Evolutionary conservation across 1,140 invertebrate species (phyloP).

Genomic region (Mactra quadrangularis): DNA sequence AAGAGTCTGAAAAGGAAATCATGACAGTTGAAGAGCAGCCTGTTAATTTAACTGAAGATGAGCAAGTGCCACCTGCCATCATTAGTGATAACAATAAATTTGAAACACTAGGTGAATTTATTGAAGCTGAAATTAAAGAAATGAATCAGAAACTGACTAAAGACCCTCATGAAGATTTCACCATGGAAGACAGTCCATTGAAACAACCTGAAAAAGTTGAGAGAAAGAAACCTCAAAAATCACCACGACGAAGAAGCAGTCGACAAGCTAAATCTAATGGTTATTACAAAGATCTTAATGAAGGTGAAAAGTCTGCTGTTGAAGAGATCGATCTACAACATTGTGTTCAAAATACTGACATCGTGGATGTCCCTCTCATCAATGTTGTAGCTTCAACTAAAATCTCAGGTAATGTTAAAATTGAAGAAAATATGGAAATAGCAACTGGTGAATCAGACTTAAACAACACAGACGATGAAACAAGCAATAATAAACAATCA

Average conservation of each 20-base stretch:
- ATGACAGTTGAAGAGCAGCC: background rate
- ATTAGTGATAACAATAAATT: constrained; percentile 13
- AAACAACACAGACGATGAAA: constrained; percentile 38
- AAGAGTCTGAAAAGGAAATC: constrained; percentile 46
- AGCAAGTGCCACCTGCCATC: background rate
- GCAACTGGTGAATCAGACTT: constrained; percentile 11
- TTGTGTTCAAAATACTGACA: too few relatives aligned
- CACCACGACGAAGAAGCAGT: background rate
- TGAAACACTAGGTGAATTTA: constrained; percentile 56
- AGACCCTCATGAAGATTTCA: constrained; percentile 3
- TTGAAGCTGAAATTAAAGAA: constrained; percentile 58
- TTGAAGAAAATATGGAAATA: background rate
- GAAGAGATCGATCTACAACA: too few relatives aligned
- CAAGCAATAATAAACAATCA: background rate
- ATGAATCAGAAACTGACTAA: constrained; percentile 50
- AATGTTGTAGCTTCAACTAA: too few relatives aligned
- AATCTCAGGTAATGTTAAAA: too few relatives aligned
- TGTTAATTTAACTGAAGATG: background rate
- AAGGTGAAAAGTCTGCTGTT: background rate
- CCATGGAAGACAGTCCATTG: background rate
- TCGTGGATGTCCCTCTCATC: too few relatives aligned
- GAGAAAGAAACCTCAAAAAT: background rate
- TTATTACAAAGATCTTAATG: constrained; percentile 13
- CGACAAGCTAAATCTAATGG: background rate
- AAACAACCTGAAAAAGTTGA: background rate